Evolutionary conservation across 2,888 invertebrate species (phyloP), one percentile per base, ranked within the genome.

Genomic region (Ennomos quercinarius): DNA sequence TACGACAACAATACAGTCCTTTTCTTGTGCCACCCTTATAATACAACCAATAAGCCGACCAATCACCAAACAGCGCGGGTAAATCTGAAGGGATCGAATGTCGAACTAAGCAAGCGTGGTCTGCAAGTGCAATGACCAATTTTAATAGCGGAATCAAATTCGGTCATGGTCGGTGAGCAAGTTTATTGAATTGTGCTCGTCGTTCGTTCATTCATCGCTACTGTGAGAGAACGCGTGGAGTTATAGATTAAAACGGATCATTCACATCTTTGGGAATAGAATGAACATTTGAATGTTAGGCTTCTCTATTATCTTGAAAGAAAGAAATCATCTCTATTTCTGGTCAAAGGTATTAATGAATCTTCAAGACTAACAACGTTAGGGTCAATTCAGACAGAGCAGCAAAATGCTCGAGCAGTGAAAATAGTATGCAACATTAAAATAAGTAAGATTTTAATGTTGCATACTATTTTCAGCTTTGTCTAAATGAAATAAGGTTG

Each of bases 1-100:
- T 27, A 27, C 27, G 27, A 27, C 5, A 27, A 27, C 6, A 27
- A 27, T 27, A 27, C 27, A 27, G 27, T 43, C 27, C 43, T 10
- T 10, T n/a, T n/a, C 9, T 40, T 12, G 5, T 38, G 5, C 17
- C 37, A 41, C 57, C 57, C 54, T 44, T 56, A 57, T 55, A 36
- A 49, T 39, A 5, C 58, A 27, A 58, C 48, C 45, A 64, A 71
- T 73, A 69, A 63, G 67, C 59, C 77, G 73, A 77, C 76, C 72
- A 67, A 70, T 77, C 64, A 67, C 53, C 48, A 69, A 77, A 81
- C 73, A 40, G 13, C 45, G 43, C 46, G 53, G 47, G 45, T 48
- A 38, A 48, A 46, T 61, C 54, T 56, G 52, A 64, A 64, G 67
- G 67, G 69, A 61, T 63, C 44, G 60, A 47, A 58, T 54, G 59